A percentile compares a stretch with the other conserved stretches of the same genome.
These are phyloP conservation scores for Helarctos malayanus DNA, from an alignment of 2,797 vertebrate species.

Conservation along the genomic window DNA sequence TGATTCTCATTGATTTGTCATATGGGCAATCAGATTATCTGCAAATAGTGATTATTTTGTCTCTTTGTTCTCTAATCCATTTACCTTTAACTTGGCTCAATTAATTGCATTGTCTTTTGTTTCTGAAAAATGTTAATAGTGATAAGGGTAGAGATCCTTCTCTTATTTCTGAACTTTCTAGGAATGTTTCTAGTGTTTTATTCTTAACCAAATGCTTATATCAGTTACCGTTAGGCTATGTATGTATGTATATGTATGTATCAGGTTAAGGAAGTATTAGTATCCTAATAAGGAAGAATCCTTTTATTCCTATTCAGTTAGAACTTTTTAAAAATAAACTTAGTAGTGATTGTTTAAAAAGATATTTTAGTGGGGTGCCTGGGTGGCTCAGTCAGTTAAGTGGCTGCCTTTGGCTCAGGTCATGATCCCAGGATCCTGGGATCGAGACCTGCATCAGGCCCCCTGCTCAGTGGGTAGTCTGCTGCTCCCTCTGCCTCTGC, in stretches of 20 bases:
- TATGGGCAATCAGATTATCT: background rate
- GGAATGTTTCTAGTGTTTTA: conserved; percentile 27
- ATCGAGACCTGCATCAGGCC: background rate
- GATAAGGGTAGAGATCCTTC: background rate
- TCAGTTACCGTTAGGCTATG: background rate
- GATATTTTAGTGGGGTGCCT: background rate
- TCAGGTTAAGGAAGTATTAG: background rate
- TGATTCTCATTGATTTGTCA: conserved; percentile 37
- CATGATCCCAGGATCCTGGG: background rate
- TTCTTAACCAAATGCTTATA: background rate
- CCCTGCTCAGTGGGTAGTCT: no score
- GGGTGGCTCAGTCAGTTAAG: background rate
- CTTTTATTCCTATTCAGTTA: conserved; percentile 34
- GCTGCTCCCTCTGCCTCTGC: background rate
- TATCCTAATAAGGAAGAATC: background rate
- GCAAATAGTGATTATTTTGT: conserved; percentile 12
- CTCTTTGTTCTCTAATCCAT: conserved; percentile 22
- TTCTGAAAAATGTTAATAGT: conserved; percentile 8
- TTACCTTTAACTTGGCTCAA: conserved; percentile 27
- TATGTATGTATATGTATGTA: background rate
- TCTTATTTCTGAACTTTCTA: conserved; percentile 14
- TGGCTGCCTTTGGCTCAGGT: background rate
- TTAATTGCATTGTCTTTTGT: conserved; percentile 48
- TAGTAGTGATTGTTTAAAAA: background rate
- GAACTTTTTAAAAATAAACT: conserved; percentile 11